Percentiles rank a stretch among this genome's conserved stretches.
These are phyloP conservation scores for Acinonyx jubatus DNA, from an alignment of 2,113 vertebrate genomes.

Conservation along the genomic window DNA sequence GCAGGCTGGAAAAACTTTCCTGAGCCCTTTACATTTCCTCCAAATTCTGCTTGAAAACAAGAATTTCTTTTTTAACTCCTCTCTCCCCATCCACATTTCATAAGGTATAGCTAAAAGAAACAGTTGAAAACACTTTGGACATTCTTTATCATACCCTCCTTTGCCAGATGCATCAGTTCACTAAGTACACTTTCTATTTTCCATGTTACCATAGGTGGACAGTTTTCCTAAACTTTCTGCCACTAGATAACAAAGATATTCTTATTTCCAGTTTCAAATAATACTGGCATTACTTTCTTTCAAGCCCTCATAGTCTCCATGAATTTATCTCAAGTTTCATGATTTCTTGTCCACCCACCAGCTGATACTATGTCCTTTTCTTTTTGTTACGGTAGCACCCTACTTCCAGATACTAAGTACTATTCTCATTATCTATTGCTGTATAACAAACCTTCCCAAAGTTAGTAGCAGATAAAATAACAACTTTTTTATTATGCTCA, in stretches of 20 bases:
- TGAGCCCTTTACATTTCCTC: not conserved
- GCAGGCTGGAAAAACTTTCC: not conserved
- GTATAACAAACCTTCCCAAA: not conserved
- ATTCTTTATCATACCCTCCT: not conserved
- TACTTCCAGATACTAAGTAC: not conserved
- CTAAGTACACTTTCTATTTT: not conserved
- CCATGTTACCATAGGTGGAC: not conserved
- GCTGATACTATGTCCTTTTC: not conserved
- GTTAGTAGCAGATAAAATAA: not conserved
- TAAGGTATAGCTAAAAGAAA: not conserved
- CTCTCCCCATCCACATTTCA: not conserved
- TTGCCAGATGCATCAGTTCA: not conserved
- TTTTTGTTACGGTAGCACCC: not conserved
- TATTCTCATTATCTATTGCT: not conserved
- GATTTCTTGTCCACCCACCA: not conserved
- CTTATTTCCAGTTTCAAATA: not conserved
- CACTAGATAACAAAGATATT: not conserved
- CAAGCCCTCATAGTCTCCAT: not conserved
- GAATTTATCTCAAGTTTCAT: not conserved
- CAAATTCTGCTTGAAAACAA: not conserved
- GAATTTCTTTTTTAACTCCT: not conserved
- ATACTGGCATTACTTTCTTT: not conserved
- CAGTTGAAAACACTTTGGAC: not conserved
- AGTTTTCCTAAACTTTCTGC: conserved; percentile 20
- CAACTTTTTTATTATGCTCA: not conserved